These are phyloP conservation scores for Ornithoptera priamus DNA, from an alignment of 2,888 invertebrate species.

Conservation along the genomic window DNA sequence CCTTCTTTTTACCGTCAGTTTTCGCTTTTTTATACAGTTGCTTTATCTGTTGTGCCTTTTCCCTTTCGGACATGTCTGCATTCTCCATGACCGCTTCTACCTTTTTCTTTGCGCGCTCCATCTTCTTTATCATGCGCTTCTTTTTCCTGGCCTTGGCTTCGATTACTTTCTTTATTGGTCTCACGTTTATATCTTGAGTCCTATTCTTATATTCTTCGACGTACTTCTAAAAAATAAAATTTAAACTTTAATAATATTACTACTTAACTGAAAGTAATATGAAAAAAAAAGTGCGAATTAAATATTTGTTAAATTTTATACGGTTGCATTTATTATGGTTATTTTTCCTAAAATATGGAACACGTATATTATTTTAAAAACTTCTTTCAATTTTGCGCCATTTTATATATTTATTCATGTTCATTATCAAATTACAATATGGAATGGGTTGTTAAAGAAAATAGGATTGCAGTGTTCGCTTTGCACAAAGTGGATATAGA, in stretches of 20 bases:
- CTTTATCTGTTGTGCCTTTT: conserved; percentile 95
- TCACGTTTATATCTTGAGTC: conserved; percentile 91
- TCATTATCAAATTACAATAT: too few species aligned
- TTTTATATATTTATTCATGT: too few species aligned
- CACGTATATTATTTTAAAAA: too few species aligned
- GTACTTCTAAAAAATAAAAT: conserved; percentile 80
- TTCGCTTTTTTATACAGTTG: conserved; percentile 95
- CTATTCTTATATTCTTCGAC: conserved; percentile 92
- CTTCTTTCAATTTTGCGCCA: too few species aligned
- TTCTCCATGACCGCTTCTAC: conserved; percentile 96
- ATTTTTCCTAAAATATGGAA: too few species aligned
- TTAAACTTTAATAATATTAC: not conserved
- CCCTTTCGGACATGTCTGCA: conserved; percentile 92
- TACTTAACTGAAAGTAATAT: not conserved
- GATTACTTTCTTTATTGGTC: conserved; percentile 98
- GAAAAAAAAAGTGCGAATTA: too few species aligned
- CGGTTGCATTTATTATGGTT: too few species aligned
- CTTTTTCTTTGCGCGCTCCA: conserved; percentile 97
- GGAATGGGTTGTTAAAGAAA: too few species aligned
- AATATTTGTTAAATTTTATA: too few species aligned
- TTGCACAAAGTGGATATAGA: too few species aligned
- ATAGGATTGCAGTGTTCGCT: too few species aligned
- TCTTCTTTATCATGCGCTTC: conserved; percentile 89
- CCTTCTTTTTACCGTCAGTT: conserved; percentile 91
- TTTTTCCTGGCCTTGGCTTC: conserved; percentile 99